These are phyloP conservation scores for Crenichthys baileyi DNA, from an alignment of 2,797 vertebrate species.

Conservation along the genomic window DNA sequence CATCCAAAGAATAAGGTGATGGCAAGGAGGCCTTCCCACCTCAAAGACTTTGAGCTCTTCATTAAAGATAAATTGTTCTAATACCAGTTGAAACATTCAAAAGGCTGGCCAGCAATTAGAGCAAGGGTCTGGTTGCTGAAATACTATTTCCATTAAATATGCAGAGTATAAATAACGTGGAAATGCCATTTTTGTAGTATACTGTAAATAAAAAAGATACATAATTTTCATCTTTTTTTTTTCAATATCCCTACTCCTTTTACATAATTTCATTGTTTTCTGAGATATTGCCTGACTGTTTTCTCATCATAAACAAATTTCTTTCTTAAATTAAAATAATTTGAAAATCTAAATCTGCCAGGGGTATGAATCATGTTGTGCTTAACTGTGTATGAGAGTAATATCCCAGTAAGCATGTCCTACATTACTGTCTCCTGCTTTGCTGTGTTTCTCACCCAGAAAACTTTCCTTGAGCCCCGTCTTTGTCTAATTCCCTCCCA, in stretches of 20 bases:
- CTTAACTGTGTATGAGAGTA: slow-evolving; percentile 22
- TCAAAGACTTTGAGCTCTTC: background rate
- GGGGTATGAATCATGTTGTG: background rate
- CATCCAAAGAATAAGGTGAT: background rate
- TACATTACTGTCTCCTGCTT: slow-evolving; percentile 26
- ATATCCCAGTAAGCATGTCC: slow-evolving; percentile 46
- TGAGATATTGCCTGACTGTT: background rate
- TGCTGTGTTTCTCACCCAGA: slow-evolving; percentile 15
- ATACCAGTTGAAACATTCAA: background rate
- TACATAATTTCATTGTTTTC: background rate
- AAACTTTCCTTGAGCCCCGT: slow-evolving; percentile 25
- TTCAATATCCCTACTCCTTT: background rate
- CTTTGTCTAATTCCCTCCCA: slow-evolving; percentile 49
- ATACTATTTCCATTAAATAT: background rate
- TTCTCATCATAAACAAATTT: background rate
- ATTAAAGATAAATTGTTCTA: background rate
- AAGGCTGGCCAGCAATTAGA: background rate
- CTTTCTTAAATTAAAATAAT: background rate
- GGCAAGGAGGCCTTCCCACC: background rate
- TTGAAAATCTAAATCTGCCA: background rate
- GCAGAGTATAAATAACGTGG: background rate
- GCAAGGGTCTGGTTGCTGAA: background rate
- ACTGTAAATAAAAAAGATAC: background rate
- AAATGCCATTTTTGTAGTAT: background rate
- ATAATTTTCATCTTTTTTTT: background rate